Conservation (phyloP, 2,888 invertebrate species). For the Pycnomerus fuliginosus region DNA sequence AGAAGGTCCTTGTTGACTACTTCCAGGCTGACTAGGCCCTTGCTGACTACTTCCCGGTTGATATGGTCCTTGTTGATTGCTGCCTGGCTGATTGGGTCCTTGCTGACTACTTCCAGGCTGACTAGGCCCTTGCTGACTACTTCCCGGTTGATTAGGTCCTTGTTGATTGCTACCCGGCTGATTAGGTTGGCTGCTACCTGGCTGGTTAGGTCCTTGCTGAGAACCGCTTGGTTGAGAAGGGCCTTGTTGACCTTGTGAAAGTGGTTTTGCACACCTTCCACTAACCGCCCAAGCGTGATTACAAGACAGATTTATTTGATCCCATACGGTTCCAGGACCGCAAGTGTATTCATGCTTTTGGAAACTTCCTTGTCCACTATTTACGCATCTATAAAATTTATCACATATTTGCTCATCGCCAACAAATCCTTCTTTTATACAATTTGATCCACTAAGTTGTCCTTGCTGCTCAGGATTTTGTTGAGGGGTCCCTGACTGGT, state of each 20-base stretch:
- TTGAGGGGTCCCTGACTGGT: conserved; percentile 6
- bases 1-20: conserved; percentile 10
- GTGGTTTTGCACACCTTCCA: conserved; percentile 36
- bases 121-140: too few relatives aligned
- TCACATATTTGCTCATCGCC: conserved; percentile 68
- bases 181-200: too few relatives aligned
- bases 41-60: conserved; percentile 16
- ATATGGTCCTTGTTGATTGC: conserved; percentile 30
- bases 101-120: too few relatives aligned
- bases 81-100: conserved; percentile 7
- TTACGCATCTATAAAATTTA: conserved; percentile 76
- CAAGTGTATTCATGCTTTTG: conserved; percentile 71
- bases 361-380: conserved; percentile 60
- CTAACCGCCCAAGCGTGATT: conserved; percentile 67
- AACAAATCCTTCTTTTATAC: conserved; percentile 70
- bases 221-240: conserved; percentile 17
- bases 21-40: conserved; percentile 10
- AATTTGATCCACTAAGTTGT: conserved; percentile 41
- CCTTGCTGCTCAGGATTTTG: conserved; percentile 12
- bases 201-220: conserved; percentile 17
- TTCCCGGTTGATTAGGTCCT: conserved; percentile 15
- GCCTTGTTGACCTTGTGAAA: too few relatives aligned
- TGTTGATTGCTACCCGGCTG: conserved; percentile 14
- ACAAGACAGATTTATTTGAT: conserved; percentile 65
- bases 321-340: conserved; percentile 77